Conservation (phyloP, 2,888 invertebrate species). For the Microplitis deprimator region DNA sequence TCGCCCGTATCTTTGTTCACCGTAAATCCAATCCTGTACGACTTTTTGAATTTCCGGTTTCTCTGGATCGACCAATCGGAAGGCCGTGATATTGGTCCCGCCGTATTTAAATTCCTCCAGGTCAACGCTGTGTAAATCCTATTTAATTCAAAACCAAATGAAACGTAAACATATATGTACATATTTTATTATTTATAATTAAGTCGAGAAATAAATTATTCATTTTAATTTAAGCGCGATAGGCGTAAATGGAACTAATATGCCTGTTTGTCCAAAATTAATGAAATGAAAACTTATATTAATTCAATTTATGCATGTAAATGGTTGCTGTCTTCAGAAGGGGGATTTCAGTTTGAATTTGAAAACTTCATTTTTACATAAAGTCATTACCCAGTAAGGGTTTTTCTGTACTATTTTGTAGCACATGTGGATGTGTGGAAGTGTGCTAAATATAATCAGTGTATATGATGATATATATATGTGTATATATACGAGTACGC, state of each 20-base stretch:
- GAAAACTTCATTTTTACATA: not conserved
- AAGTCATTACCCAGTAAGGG: not conserved
- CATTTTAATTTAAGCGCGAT: too few relatives aligned
- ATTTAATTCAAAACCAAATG: conserved; percentile 47
- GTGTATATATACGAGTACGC: not conserved
- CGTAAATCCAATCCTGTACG: conserved; percentile 85
- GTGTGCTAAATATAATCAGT: not conserved
- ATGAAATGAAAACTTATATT: not conserved
- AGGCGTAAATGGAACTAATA: too few relatives aligned
- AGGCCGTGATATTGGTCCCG: conserved; percentile 95
- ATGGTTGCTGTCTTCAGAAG: not conserved
- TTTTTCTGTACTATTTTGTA: conserved; percentile 11
- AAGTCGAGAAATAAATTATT: not conserved
- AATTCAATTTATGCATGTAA: not conserved
- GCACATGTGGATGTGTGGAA: conserved; percentile 4
- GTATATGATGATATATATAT: not conserved
- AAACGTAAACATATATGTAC: not conserved
- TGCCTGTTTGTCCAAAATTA: not conserved
- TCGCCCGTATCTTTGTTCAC: conserved; percentile 79
- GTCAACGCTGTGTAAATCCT: conserved; percentile 94
- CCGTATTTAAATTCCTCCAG: conserved; percentile 95
- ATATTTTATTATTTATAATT: not conserved
- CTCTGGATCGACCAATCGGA: conserved; percentile 89
- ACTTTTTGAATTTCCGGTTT: conserved; percentile 84
- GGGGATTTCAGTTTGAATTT: not conserved